Percentiles rank a stretch among this genome's conserved stretches.
Conservation (phyloP, 2,888 invertebrate species). For the Hypomecis punctinalis region DNA sequence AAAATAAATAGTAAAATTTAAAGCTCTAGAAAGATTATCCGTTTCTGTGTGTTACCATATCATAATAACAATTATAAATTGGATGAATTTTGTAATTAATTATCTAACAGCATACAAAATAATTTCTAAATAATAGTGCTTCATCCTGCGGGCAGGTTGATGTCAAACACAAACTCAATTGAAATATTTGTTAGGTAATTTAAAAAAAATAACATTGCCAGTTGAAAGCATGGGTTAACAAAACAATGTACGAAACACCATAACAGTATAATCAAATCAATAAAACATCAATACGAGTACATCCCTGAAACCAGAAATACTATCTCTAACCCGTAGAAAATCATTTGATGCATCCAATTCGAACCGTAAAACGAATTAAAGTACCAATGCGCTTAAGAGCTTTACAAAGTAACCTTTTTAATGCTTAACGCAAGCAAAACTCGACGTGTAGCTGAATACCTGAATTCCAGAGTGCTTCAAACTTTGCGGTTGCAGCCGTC, state of each 20-base stretch:
- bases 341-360: constrained; percentile 68
- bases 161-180: too few species aligned
- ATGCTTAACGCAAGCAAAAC: constrained; percentile 23
- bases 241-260: not conserved
- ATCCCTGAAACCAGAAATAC: constrained; percentile 15
- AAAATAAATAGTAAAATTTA: too few species aligned
- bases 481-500: constrained; percentile 20
- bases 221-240: too few species aligned
- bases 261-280: not conserved
- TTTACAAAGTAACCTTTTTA: constrained; percentile 50
- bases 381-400: constrained; percentile 57
- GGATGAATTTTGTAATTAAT: too few species aligned
- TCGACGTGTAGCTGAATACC: constrained; percentile 17
- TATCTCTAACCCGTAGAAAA: constrained; percentile 60
- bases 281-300: constrained; percentile 9
- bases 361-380: constrained; percentile 59
- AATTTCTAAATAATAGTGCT: too few species aligned
- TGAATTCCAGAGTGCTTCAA: constrained; percentile 25
- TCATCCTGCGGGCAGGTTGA: too few species aligned
- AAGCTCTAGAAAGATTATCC: too few species aligned
- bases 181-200: too few species aligned
- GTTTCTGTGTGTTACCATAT: too few species aligned
- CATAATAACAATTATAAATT: too few species aligned
- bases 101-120: too few species aligned
- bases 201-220: too few species aligned